Conservation (phyloP, 2,888 invertebrate genomes). For the Clusia tigrina region DNA sequence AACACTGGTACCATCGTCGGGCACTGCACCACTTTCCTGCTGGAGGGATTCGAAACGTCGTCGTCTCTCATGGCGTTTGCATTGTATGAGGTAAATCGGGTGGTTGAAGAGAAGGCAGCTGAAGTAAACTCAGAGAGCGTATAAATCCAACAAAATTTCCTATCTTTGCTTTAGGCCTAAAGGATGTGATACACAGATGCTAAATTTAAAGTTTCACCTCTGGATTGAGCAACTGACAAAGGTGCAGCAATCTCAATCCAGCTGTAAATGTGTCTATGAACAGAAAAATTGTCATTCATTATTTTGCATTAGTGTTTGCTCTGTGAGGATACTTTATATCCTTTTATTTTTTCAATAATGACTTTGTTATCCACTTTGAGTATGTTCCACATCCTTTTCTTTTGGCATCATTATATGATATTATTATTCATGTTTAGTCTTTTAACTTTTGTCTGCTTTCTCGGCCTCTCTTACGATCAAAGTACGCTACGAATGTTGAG, state of each 20-base stretch:
- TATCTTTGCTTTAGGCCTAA: background rate
- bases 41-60: slow-evolving; percentile 57
- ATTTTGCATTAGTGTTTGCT: background rate
- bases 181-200: no score
- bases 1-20: slow-evolving; percentile 41
- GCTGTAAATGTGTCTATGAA: no score
- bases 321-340: background rate
- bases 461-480: background rate
- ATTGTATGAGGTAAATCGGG: slow-evolving; percentile 49
- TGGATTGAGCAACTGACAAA: background rate
- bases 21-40: slow-evolving; percentile 48
- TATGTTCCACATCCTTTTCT: no score
- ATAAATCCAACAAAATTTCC: no score
- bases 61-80: slow-evolving; percentile 50
- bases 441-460: no score
- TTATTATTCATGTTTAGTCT: background rate
- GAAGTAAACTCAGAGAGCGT: no score
- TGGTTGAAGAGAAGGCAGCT: no score
- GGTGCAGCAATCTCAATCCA: no score
- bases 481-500: slow-evolving; percentile 34
- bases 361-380: background rate
- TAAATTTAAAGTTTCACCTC: no score
- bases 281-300: background rate
- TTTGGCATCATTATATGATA: no score
- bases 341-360: background rate